Evolutionary conservation across 2,113 vertebrate species (phyloP), one percentile per base, ranked within the genome.

Genomic region (Vombatus ursinus): DNA sequence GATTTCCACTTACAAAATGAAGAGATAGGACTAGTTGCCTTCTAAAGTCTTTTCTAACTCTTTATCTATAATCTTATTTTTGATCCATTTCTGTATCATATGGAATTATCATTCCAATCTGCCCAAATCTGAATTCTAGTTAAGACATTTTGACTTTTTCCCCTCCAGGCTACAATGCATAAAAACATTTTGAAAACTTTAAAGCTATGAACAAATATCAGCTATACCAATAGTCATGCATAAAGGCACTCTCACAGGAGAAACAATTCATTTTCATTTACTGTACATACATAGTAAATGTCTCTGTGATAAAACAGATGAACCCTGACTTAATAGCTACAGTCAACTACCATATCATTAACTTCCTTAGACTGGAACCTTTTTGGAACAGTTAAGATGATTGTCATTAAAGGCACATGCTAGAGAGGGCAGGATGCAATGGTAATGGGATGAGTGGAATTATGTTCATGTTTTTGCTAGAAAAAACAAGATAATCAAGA

Each of bases 191-290:
- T n/a, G 14, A 37, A 77, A 77, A n/a, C 14, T 10, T 37, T 68
- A n/a, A 77, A n/a, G 61, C 31, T 37, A 68, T 37, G 57, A 31
- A 68, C 28, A 61, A 61, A 61, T 37, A 77, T 77, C 14, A 77
- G n/a, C 37, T 77, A n/a, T n/a, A n/a, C 16, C 37, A 77, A 77
- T 77, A 77, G 14, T 77, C 31, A 7, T 77, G 37, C 14, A 77
- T 77, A 77, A 77, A 77, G 61, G 37, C 61, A 77, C 37, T 77
- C 31, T 37, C 31, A 37, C 16, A 19, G 37, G 37, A n/a, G 37
- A 77, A n/a, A n/a, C 3, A 95, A 92, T 52, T 92, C 57, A 52
- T 95, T 44, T 94, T 93, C 28, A 91, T 93, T 93, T 94, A 92
- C 26, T 9, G 77, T 95, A 93, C 90, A 89, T 92, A 92, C 3